These are phyloP conservation scores for Sebastes matsubarae DNA, from an alignment of 2,797 vertebrate genomes.

Conservation along the genomic window DNA sequence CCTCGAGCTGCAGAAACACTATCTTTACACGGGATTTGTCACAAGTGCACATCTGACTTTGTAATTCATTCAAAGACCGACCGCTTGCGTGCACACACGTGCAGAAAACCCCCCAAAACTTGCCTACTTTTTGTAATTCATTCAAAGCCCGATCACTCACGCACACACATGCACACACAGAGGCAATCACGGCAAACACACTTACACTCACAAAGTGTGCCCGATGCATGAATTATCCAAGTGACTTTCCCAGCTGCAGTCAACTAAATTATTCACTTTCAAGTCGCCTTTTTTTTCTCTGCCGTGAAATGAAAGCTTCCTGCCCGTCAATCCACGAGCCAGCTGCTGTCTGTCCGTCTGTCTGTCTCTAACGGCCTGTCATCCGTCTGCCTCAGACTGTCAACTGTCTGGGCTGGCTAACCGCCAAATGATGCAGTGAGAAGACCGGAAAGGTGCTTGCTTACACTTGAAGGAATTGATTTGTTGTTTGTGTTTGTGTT, in stretches of 20 bases:
- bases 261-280: constrained; percentile 75
- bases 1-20: constrained; percentile 39
- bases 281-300: constrained; percentile 35
- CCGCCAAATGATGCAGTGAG: constrained; percentile 27
- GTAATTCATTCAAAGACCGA: constrained; percentile 53
- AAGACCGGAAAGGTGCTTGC: constrained; percentile 42
- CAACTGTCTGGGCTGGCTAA: constrained; percentile 30
- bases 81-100: not conserved
- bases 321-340: constrained; percentile 44
- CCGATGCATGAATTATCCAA: constrained; percentile 74
- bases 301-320: constrained; percentile 55
- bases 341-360: constrained; percentile 63
- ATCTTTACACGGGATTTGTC: constrained; percentile 65
- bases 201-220: constrained; percentile 54
- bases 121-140: constrained; percentile 41
- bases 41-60: constrained; percentile 68
- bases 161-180: not conserved
- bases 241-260: constrained; percentile 68
- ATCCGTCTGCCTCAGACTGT: constrained; percentile 23
- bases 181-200: constrained; percentile 49
- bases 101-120: not conserved
- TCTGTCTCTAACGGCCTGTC: constrained; percentile 39
- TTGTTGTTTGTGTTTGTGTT: constrained; percentile 22
- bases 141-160: constrained; percentile 37
- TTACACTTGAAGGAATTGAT: constrained; percentile 30